A percentile compares a stretch with the other conserved stretches of the same genome.
These are phyloP conservation scores for Agriopis marginaria DNA, from an alignment of 2,888 invertebrate genomes.

Conservation along the genomic window DNA sequence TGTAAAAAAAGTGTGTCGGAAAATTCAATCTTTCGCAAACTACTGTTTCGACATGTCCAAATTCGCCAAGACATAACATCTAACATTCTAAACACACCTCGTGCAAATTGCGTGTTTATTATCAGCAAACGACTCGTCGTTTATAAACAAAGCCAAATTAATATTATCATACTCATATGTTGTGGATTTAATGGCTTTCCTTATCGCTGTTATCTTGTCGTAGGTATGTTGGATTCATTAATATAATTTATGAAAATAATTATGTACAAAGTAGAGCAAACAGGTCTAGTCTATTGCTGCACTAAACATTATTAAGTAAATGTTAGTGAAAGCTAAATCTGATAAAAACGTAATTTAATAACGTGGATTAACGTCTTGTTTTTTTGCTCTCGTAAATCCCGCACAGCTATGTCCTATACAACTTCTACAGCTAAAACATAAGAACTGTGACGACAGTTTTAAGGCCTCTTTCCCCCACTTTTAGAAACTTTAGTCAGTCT, in stretches of 20 bases:
- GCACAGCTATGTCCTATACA: conserved; percentile 10
- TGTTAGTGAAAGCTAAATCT: conserved; percentile 20
- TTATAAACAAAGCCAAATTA: conserved; percentile 39
- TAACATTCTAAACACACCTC: conserved; percentile 12
- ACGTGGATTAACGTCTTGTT: conserved; percentile 24
- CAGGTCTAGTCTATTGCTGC: conserved; percentile 23
- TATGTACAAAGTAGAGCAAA: conserved; percentile 25
- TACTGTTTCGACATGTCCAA: background rate
- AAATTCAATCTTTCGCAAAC: background rate
- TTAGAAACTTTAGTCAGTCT: too few species aligned
- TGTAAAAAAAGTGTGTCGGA: too few species aligned
- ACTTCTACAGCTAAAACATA: background rate
- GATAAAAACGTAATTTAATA: conserved; percentile 31
- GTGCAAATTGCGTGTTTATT: conserved; percentile 30
- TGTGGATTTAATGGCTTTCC: conserved; percentile 31
- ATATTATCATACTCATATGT: conserved; percentile 35
- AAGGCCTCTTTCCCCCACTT: background rate
- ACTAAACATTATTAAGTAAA: conserved; percentile 28
- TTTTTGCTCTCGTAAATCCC: conserved; percentile 25
- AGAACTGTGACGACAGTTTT: conserved; percentile 16
- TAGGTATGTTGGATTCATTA: conserved; percentile 32
- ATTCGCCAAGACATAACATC: background rate
- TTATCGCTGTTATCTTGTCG: conserved; percentile 34
- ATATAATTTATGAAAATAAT: conserved; percentile 20
- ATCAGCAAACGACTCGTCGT: conserved; percentile 24